A percentile compares a stretch with the other conserved stretches of the same genome.
Evolutionary conservation across 2,888 invertebrate genomes (phyloP).

Genomic region (Pandemis cinnamomeana): DNA sequence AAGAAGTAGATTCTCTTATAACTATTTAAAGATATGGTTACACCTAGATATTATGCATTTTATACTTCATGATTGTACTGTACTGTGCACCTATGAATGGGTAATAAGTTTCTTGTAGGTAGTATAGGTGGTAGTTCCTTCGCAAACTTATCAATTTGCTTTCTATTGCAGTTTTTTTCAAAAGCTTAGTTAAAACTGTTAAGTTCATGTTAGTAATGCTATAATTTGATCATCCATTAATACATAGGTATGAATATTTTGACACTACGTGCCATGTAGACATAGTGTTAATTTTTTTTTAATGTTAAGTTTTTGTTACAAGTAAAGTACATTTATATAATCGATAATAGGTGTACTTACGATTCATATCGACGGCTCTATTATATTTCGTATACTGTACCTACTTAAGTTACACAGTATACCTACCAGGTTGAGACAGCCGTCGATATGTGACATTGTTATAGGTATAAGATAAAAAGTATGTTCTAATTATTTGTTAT

Average conservation of each 20-base stretch:
- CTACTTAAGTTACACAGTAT: too few species aligned
- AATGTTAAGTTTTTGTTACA: too few species aligned
- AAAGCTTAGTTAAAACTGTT: neutral
- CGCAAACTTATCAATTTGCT: slow-evolving; percentile 1
- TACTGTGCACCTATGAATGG: neutral
- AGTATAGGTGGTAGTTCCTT: neutral
- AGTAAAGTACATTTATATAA: neutral
- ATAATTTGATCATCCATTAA: neutral
- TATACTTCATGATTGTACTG: neutral
- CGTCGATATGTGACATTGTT: neutral
- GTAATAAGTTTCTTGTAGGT: neutral
- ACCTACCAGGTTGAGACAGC: too few species aligned
- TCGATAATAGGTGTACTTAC: neutral
- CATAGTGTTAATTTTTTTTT: slow-evolving; percentile 17
- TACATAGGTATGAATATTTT: neutral
- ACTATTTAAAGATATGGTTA: neutral
- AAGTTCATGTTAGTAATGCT: neutral
- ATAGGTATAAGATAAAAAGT: neutral
- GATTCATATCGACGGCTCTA: too few species aligned
- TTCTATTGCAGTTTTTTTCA: neutral
- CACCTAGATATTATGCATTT: neutral
- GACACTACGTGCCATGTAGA: neutral
- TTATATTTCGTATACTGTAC: too few species aligned
- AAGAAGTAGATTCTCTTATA: slow-evolving; percentile 10
- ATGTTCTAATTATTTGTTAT: slow-evolving; percentile 43